These are phyloP conservation scores for Pandemis cinnamomeana DNA, from an alignment of 2,888 invertebrate genomes.

Conservation along the genomic window DNA sequence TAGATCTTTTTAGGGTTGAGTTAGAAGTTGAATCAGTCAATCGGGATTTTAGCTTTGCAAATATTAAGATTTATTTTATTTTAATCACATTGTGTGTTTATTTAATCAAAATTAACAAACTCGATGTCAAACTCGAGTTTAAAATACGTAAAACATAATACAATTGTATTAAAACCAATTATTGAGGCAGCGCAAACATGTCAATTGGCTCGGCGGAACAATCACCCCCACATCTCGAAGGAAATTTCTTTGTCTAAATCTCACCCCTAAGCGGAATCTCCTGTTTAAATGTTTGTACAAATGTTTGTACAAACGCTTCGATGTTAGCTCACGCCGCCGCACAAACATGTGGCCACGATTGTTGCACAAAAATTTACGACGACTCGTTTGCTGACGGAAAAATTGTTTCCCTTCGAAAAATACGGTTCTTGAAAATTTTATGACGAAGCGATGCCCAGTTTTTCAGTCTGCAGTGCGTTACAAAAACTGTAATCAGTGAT, in stretches of 20 bases:
- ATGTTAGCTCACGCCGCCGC: constrained; percentile 54
- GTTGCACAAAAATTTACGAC: constrained; percentile 50
- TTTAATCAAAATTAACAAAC: too few relatives aligned
- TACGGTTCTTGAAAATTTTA: constrained; percentile 7
- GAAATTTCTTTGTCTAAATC: constrained; percentile 50
- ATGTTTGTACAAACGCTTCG: constrained; percentile 60
- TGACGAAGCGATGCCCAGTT: not conserved
- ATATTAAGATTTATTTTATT: too few relatives aligned
- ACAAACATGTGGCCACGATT: constrained; percentile 45
- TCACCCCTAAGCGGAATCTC: constrained; percentile 54
- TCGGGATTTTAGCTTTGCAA: too few relatives aligned
- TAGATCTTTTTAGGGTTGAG: too few relatives aligned
- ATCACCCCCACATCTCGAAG: constrained; percentile 46
- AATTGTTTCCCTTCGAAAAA: constrained; percentile 49
- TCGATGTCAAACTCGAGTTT: not conserved
- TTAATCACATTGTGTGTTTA: too few relatives aligned
- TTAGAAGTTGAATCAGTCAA: too few relatives aligned
- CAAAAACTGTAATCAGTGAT: too few relatives aligned
- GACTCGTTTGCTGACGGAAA: constrained; percentile 46
- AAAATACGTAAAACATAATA: not conserved
- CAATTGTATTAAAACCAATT: not conserved
- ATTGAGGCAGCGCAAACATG: constrained; percentile 8
- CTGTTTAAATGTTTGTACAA: constrained; percentile 65
- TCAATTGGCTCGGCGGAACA: constrained; percentile 14
- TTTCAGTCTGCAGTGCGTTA: not conserved